Evolutionary conservation across 2,113 vertebrate species (phyloP).

Genomic region (Todiramphus chloris): DNA sequence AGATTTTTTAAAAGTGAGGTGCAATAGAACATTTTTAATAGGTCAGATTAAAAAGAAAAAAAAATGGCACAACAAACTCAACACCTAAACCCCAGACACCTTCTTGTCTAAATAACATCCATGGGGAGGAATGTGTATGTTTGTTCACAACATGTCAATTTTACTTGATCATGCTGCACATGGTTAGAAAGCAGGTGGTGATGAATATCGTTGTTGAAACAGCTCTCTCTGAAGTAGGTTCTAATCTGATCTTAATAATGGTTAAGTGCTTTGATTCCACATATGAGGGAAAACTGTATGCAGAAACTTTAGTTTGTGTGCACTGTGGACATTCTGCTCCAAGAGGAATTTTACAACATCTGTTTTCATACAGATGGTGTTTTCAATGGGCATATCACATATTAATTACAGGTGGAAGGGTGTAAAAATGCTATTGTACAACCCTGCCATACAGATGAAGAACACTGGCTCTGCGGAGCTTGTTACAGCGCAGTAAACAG

Average conservation of each 20-base stretch:
- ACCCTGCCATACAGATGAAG: background rate
- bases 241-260: background rate
- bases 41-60: background rate
- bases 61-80: background rate
- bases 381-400: background rate
- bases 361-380: background rate
- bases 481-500: background rate
- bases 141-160: background rate
- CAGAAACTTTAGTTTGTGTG: background rate
- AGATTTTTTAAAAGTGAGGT: background rate
- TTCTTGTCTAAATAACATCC: background rate
- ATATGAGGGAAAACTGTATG: background rate
- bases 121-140: background rate
- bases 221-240: background rate
- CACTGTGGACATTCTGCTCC: background rate
- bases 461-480: background rate
- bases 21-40: background rate
- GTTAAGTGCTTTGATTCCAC: background rate
- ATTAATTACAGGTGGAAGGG: background rate
- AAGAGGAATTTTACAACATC: background rate
- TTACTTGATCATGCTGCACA: rapidly evolving
- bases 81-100: background rate
- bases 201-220: background rate
- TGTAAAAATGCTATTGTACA: background rate
- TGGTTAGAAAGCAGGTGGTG: background rate